These are phyloP conservation scores for Nyctalus aviator DNA, from an alignment of 2,797 vertebrate species.

Conservation along the genomic window DNA sequence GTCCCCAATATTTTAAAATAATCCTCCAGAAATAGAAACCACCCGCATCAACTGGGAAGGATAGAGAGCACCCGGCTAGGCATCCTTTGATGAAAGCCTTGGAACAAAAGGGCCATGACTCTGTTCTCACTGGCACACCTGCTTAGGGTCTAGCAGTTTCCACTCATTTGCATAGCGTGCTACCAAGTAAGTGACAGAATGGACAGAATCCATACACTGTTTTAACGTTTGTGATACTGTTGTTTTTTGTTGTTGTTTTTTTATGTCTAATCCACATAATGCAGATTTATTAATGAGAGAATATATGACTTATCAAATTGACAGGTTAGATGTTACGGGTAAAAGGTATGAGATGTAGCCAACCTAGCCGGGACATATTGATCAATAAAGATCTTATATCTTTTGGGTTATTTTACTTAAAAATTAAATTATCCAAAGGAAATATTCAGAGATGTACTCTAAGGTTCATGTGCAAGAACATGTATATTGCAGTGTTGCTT, in stretches of 20 bases:
- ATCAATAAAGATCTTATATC: not conserved
- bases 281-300: not conserved
- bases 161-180: not conserved
- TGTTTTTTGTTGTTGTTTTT: not conserved
- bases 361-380: not conserved
- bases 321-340: not conserved
- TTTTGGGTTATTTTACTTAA: constrained; percentile 16
- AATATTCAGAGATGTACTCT: not conserved
- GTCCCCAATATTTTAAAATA: not conserved
- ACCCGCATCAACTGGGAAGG: not conserved
- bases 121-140: not conserved
- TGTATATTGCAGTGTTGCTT: constrained; percentile 20
- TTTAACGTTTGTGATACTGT: constrained; percentile 11
- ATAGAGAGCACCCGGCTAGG: not conserved
- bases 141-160: not conserved
- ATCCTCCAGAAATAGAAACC: not conserved
- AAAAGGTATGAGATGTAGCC: constrained; percentile 1
- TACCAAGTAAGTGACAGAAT: not conserved
- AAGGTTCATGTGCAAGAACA: constrained; percentile 20
- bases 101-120: not conserved
- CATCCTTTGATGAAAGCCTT: not conserved
- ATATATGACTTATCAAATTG: not conserved
- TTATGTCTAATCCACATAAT: constrained; percentile 5
- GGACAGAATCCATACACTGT: not conserved
- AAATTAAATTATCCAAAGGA: not conserved